Evolutionary conservation across 2,113 vertebrate species (phyloP).

Genomic region (Brachirus orientalis): DNA sequence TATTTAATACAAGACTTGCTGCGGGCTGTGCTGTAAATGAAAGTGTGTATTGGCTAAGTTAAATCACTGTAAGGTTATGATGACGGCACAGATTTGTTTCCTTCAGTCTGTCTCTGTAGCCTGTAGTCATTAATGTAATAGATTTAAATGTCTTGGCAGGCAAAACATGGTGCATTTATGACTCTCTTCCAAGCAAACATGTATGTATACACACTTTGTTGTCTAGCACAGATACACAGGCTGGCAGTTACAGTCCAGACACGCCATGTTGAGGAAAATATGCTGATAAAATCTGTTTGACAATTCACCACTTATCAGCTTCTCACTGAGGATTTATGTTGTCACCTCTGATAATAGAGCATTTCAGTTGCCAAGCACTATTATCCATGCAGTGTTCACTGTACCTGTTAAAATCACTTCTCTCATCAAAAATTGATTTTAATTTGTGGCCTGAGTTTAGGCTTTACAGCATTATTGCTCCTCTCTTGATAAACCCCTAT

Average conservation of each 20-base stretch:
- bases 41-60: conserved; percentile 14
- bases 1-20: conserved; percentile 26
- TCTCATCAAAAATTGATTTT: conserved; percentile 2
- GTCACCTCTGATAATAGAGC: neutral
- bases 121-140: conserved; percentile 25
- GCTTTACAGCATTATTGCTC: neutral
- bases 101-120: conserved; percentile 16
- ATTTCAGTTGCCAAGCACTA: neutral
- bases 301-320: conserved; percentile 3
- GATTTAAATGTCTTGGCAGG: conserved; percentile 43
- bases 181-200: conserved; percentile 63
- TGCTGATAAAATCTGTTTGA: conserved; percentile 19
- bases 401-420: neutral
- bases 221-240: conserved; percentile 36
- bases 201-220: conserved; percentile 39
- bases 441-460: neutral
- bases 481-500: neutral
- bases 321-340: conserved; percentile 11
- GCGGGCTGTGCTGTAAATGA: conserved; percentile 20
- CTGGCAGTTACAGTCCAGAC: conserved; percentile 25
- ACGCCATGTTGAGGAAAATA: conserved; percentile 17
- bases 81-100: conserved; percentile 25
- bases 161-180: conserved; percentile 17
- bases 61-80: conserved; percentile 21
- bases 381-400: neutral